A percentile compares a stretch with the other conserved stretches of the same genome.
These are phyloP conservation scores for Homarus gammarus DNA, from an alignment of 2,888 invertebrate species.

Conservation along the genomic window DNA sequence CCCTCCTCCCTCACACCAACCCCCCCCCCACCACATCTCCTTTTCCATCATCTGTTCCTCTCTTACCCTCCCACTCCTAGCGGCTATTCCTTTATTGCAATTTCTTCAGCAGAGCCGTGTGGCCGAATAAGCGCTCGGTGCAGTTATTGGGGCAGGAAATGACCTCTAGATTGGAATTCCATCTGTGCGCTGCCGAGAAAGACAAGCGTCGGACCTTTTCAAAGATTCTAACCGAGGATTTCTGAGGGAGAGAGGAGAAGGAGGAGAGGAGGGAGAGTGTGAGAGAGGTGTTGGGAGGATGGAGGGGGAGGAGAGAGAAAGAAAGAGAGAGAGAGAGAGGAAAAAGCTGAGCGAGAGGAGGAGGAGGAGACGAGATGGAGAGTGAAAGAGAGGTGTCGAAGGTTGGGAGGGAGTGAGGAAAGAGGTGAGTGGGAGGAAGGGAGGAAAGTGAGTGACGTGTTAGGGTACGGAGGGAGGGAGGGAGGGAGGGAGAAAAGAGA, in stretches of 20 bases:
- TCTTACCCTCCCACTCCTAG: conserved; percentile 50
- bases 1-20: conserved; percentile 3
- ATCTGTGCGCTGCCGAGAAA: conserved; percentile 72
- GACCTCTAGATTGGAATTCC: conserved; percentile 76
- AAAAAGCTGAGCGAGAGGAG: conserved; percentile 15
- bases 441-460: not conserved
- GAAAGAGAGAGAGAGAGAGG: conserved; percentile 39
- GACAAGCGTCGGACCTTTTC: conserved; percentile 69
- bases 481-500: not conserved
- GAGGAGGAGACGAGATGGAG: not conserved
- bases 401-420: not conserved
- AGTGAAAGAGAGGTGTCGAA: not conserved
- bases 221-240: conserved; percentile 64
- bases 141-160: conserved; percentile 76
- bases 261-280: conserved; percentile 11
- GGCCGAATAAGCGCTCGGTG: conserved; percentile 70
- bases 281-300: conserved; percentile 20
- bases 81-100: conserved; percentile 70
- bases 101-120: conserved; percentile 61
- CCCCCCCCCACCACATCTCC: too few relatives aligned
- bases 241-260: conserved; percentile 40
- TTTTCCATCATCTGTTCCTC: conserved; percentile 18
- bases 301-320: conserved; percentile 25
- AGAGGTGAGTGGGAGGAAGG: not conserved
- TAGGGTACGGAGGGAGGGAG: too few relatives aligned